phyloP scores from a whole-genome alignment of 1,140 invertebrate genomes.

The Metaphire vulgaris region DNA sequence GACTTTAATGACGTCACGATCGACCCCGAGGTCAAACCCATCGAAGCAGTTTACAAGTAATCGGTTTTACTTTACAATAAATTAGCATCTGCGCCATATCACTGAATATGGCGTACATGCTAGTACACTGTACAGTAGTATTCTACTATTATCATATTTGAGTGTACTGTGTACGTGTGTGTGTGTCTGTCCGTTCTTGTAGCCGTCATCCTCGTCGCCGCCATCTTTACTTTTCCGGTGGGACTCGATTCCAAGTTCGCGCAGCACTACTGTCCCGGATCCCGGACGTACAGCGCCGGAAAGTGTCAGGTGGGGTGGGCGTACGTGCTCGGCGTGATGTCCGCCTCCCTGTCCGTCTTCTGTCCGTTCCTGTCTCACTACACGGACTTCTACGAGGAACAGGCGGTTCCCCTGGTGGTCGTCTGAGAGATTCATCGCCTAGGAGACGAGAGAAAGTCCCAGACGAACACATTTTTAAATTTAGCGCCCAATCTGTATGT shows the following conservation, averaged over 20 bases:
- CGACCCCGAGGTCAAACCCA: no score
- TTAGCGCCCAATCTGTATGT: no score
- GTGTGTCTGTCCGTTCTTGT: no score
- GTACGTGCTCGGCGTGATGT: conserved; percentile 52
- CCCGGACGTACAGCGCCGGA: neutral
- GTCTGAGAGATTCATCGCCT: no score
- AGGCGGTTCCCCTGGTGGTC: neutral
- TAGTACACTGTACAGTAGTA: no score
- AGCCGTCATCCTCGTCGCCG: neutral
- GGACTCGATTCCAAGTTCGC: neutral
- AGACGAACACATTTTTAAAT: neutral
- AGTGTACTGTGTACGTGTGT: no score
- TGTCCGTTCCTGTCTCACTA: conserved; percentile 48
- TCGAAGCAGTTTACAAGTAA: no score
- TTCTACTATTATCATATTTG: no score
- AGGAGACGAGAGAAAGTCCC: neutral
- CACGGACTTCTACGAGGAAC: conserved; percentile 16
- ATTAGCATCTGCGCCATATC: no score
- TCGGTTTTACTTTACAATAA: no score
- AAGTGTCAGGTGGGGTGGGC: conserved; percentile 53
- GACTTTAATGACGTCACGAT: no score
- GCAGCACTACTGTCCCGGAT: neutral
- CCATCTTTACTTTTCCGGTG: neutral
- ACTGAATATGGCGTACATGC: no score
- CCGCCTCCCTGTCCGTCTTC: conserved; percentile 49